Base-by-base conservation (phyloP, 2,888 invertebrate species). In the Drosophila maculinotata region DNA sequence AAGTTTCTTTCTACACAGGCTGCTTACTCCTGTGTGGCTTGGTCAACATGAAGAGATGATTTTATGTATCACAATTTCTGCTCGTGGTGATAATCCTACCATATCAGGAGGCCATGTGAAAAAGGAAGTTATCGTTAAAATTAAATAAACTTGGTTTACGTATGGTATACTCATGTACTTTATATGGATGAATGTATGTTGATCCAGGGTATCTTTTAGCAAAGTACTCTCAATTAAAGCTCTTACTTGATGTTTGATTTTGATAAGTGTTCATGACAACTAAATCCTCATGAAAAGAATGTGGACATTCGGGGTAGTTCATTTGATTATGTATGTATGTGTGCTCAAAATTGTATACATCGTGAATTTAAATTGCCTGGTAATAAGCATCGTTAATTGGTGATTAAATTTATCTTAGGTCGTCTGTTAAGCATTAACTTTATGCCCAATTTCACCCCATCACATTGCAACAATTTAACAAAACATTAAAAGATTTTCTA, bases 351-450 rank as follows among this genome's bases (percentile, higher is more conserved):
- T n/a, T 23, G 8, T 15, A 17, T 15, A 1, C 14, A 41, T 14
- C 8, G 7, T 12, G 17, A 49, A 49, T 15, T 3, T 26, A 35
- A 30, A 20, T 28, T 5, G 45, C 33, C 17, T 20, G 33, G 20
- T 47, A 6, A 47, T 36, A 47, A 54, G 23, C 36, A 58, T 25
- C 28, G 33, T 25, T 66, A 66, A 57, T 66, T 66, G 67, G 57
- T 45, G 66, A 56, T 66, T 66, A 51, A 44, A 45, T 33, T 39
- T 33, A 28, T 54, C 28, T 30, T 53, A 39, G 31, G 48, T 44
- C 48, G 65, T 38, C 38, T 65, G 65, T 33, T 10, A 14, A 23
- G 65, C 15, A 44, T 65, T 64, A 65, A 42, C 28, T 31, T 44
- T 25, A 12, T 35, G 31, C 12, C 10, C 12, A 36, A n/a, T 9